Conservation (phyloP, 2,888 invertebrate species). For the Drosophila aldrichi region DNA sequence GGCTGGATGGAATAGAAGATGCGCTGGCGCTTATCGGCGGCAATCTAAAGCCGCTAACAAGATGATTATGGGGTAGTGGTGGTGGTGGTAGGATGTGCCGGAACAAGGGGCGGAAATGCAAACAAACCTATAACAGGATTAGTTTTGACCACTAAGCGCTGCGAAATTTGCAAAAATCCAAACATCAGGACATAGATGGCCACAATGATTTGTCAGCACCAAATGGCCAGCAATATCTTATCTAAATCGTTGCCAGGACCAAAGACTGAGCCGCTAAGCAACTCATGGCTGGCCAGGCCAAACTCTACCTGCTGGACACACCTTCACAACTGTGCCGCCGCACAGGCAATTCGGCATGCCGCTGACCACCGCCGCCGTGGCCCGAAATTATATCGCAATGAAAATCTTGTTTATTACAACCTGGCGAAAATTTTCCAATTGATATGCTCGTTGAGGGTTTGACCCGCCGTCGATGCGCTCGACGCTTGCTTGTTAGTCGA, state of each 20-base stretch:
- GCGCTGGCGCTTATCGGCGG: slow-evolving; percentile 55
- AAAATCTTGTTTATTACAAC: slow-evolving; percentile 82
- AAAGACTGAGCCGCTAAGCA: slow-evolving; percentile 37
- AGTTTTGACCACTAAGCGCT: slow-evolving; percentile 58
- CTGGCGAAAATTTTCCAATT: slow-evolving; percentile 79
- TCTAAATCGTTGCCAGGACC: slow-evolving; percentile 65
- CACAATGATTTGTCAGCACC: slow-evolving; percentile 82
- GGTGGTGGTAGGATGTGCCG: slow-evolving; percentile 46
- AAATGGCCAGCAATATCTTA: slow-evolving; percentile 62
- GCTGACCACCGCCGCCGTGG: slow-evolving; percentile 34
- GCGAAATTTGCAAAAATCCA: slow-evolving; percentile 71
- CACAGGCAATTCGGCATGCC: slow-evolving; percentile 73
- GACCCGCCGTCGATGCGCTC: slow-evolving; percentile 43
- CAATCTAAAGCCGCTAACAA: slow-evolving; percentile 75
- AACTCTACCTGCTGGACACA: slow-evolving; percentile 47
- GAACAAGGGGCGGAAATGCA: slow-evolving; percentile 80
- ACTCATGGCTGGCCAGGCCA: slow-evolving; percentile 24
- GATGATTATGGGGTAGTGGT: slow-evolving; percentile 70
- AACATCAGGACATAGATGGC: slow-evolving; percentile 30
- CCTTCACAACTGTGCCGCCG: slow-evolving; percentile 74
- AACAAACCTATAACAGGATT: slow-evolving; percentile 73
- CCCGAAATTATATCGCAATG: slow-evolving; percentile 64
- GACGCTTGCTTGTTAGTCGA: slow-evolving; percentile 69
- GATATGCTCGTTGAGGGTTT: slow-evolving; percentile 40
- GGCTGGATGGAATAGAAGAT: slow-evolving; percentile 45